Base-by-base conservation (phyloP, 2,113 vertebrate species). In the Entelurus aequoreus region DNA sequence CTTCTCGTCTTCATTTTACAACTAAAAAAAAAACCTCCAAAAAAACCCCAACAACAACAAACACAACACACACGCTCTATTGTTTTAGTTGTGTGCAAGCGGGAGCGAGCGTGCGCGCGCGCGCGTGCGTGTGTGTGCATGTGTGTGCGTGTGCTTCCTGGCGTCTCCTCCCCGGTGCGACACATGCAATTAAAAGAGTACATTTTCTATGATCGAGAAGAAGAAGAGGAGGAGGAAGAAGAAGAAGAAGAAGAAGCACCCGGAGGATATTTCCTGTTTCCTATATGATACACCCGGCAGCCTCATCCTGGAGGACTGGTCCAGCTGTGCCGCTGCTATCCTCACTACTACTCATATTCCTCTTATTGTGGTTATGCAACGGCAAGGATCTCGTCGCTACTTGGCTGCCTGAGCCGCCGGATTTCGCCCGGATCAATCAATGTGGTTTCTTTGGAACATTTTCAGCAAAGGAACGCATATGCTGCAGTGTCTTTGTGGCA, bases 401-500 rank as follows among this genome's bases (percentile, higher is more conserved):
- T 95, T 94, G 94, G 95, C 95, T 97, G 95, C 98, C 93, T 99
- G 94, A 97, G 93, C 94, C 94, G 91, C 94, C 93, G 95, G 96
- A 97, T 96, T 28, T 95, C 93, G 93, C 95, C 95, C 94, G 98
- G 98, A 97, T 99, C 97, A 94, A 99, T 99, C 97, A 95, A 99
- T 99, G 97, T 98, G 97, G 97, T 98, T 99, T 99, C 97, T 99
- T 96, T 99, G 97, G 97, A 98, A 97, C 96, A 98, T 99, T 96
- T 97, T 98, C 96, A 99, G 96, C 94, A 98, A 99, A 99, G 95
- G 95, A 99, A 96, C 97, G 97, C 97, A 99, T 99, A 99, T 99
- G 97, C 97, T 99, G 97, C 97, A 99, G 97, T 99, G 97, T 99
- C 97, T 99, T 98, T 99, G 97, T 99, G 97, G 97, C 93, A 98